Evolutionary conservation across 2,797 vertebrate species (phyloP), one percentile per base, ranked within the genome.

Genomic region (Gymnodraco acuticeps): DNA sequence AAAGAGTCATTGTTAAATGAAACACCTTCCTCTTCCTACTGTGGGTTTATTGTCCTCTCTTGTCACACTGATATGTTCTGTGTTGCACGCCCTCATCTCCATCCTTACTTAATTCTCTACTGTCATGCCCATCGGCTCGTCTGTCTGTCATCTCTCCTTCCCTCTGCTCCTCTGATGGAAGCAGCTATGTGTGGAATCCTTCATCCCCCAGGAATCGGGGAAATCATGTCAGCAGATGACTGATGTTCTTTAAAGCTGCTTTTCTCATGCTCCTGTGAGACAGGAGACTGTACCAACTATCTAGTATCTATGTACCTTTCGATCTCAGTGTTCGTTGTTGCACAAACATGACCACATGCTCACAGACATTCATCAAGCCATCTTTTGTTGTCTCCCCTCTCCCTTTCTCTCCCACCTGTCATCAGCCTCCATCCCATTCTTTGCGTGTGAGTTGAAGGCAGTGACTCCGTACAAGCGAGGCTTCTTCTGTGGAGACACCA

Each of bases 391-490:
- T 81, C 53, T 71, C 33, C 51, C 48, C 73, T 10, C 65, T 46
- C 14, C 42, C 46, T 41, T 27, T 65, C 51, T 55, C 60, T 66
- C 43, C 48, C 51, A 27, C 78, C 59, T 85, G 59, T 73, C 78
- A 70, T 55, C 92, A 96, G 96, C 95, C 65, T 96, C 95, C 73
- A 92, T 96, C 77, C 96, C 96, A 23, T 96, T 96, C 89, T 90
- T 95, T 73, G 93, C 94, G 3, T 95, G 95, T 11, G 95, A 96
- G 88, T 76, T 95, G 56, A 89, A 92, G 72, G 83, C 94, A 0
- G 93, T 96, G 65, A 88, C 83, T 12, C 92, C 96, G 0, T 91
- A 95, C 66, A 88, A 48, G 51, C 92, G 91, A 33, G 96, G 96
- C 6, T 95, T 96, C 83, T 96, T 96, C 93, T 96, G 95, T 3